Base-by-base conservation (phyloP, 2,888 invertebrate genomes). In the Nomada flava region DNA sequence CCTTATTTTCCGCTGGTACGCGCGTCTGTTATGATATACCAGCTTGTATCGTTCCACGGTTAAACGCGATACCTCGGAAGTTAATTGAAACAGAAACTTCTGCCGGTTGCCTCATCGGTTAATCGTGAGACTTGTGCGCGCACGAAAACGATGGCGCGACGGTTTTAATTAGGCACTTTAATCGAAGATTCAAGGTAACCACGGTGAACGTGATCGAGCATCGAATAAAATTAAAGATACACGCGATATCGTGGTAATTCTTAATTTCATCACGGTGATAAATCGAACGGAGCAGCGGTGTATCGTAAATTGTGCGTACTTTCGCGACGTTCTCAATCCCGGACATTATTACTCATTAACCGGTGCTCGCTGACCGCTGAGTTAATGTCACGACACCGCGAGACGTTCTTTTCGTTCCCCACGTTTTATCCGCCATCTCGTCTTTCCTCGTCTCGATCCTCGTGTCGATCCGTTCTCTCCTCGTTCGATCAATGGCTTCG, bases 351-450 rank as follows among this genome's bases (percentile, higher is more conserved):
- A 85, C 79, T 79, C 82, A 82, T 84, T 85, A 84, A 84, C 84
- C 80, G 77, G 75, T 83, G 76, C 73, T 70, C 55, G 18, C 26
- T n/a, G 80, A 86, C 81, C 84, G 76, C 79, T 68, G 75, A 86
- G 84, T 83, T 85, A 86, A 86, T 86, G 89, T 79, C 88, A 89
- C 81, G 88, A 83, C 74, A 77, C 74, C 73, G 79, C 75, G 79
- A 64, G 60, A 20, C 29, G 74, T 88, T 84, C 88, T 88, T 89
- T 86, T 82, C 53, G 60, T 73, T 72, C 79, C 82, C 80, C 87
- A 67, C 84, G 36, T 73, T 89, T 84, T 75, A 68, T 68, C 78
- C 70, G 55, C 47, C 50, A 69, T 82, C 80, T 72, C 84, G 84
- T 86, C 75, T 83, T 78, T 64, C 82, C 79, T 57, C 68, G 77